Conservation (phyloP, 2,888 invertebrate genomes). For the Ormyrus pomaceus region DNA sequence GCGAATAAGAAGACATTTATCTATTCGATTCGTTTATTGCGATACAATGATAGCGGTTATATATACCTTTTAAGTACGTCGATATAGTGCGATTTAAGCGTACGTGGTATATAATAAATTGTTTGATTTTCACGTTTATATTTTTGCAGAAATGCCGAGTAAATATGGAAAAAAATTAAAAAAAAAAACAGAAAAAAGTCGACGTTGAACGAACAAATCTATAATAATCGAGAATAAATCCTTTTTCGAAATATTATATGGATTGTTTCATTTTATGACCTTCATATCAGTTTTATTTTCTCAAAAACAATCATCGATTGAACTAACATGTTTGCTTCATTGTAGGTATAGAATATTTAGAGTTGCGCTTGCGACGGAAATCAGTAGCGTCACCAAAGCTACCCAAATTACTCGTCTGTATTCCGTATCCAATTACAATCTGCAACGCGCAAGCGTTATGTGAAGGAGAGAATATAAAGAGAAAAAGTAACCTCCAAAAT, state of each 20-base stretch:
- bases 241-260: conserved; percentile 47
- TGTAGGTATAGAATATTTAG: neutral
- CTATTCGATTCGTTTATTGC: conserved; percentile 47
- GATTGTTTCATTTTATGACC: neutral
- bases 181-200: conserved; percentile 27
- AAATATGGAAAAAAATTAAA: conserved; percentile 44
- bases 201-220: conserved; percentile 44
- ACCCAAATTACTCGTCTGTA: too few species aligned
- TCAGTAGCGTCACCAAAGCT: too few species aligned
- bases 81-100: conserved; percentile 43
- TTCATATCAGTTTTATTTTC: neutral
- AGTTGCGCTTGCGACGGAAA: neutral
- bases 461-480: too few species aligned
- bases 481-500: too few species aligned
- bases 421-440: too few species aligned
- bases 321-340: neutral
- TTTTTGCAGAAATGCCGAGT: conserved; percentile 57
- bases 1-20: conserved; percentile 12
- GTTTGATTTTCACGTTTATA: conserved; percentile 59
- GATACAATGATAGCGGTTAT: conserved; percentile 42
- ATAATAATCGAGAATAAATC: conserved; percentile 47
- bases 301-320: too few species aligned
- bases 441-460: too few species aligned
- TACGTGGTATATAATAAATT: conserved; percentile 47
- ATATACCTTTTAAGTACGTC: conserved; percentile 40